Base-by-base conservation (phyloP, 1,140 invertebrate genomes). In the Mercenaria mercenaria region DNA sequence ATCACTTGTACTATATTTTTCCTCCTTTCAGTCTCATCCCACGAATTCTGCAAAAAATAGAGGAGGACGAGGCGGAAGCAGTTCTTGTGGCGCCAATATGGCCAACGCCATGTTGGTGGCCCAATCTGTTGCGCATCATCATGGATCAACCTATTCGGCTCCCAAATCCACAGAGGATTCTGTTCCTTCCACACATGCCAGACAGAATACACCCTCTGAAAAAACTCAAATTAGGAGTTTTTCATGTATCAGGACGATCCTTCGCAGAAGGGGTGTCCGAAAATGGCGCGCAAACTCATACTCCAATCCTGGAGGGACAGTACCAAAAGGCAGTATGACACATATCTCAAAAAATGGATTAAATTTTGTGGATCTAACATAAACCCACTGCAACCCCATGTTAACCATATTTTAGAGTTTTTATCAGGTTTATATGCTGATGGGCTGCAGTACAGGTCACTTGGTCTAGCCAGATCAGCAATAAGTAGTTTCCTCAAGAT, bases 11-110 rank as follows among this genome's bases (percentile, higher is more conserved):
- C n/a, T n/a, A n/a, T n/a, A n/a, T n/a, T n/a, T 91, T 89, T 61
- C 81, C 88, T 47, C 90, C 90, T 69, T 91, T 91, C 88, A 79
- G 88, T 47, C 64, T 90, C 20, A 56, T 91, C 1, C 20, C 59
- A 26, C 15, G 59, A 29, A 29, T 59, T 23, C 39, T 91, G n/a
- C n/a, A n/a, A n/a, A n/a, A n/a, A n/a, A n/a, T n/a, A n/a, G n/a
- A n/a, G n/a, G n/a, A n/a, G n/a, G n/a, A n/a, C n/a, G n/a, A n/a
- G n/a, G n/a, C n/a, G n/a, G n/a, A n/a, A n/a, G n/a, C n/a, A n/a
- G n/a, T n/a, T 13, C 10, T 91, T 1, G 69, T 91, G 18, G 67
- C 47, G 23, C 90, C 90, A 59, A 32, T 86, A 15, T n/a, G n/a
- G n/a, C n/a, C n/a, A n/a, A n/a, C n/a, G n/a, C n/a, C n/a, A n/a